Evolutionary conservation across 2,888 invertebrate genomes (phyloP).

Genomic region (Alitta virens): DNA sequence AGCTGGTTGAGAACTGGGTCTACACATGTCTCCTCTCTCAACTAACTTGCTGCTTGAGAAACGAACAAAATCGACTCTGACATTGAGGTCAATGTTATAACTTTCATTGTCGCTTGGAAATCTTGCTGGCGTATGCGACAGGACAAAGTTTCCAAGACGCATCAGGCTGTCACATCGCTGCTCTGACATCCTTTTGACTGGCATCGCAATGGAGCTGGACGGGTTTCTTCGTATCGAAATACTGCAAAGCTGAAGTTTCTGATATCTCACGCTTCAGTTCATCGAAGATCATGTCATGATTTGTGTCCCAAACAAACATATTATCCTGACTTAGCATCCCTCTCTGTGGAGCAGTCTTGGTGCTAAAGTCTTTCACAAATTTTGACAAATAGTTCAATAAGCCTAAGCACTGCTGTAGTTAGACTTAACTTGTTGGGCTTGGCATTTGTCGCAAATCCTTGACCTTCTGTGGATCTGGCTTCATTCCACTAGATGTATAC

Average conservation of each 20-base stretch:
- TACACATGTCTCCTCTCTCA: not conserved
- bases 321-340: slow-evolving; percentile 24
- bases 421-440: slow-evolving; percentile 13
- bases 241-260: slow-evolving; percentile 23
- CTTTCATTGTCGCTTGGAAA: no score
- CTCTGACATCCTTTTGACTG: no score
- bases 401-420: slow-evolving; percentile 24
- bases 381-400: slow-evolving; percentile 19
- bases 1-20: not conserved
- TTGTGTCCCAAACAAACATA: slow-evolving; percentile 13
- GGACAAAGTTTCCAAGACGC: not conserved
- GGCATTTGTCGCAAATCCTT: slow-evolving; percentile 20
- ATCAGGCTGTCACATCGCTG: no score
- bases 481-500: slow-evolving; percentile 13
- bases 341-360: slow-evolving; percentile 4
- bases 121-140: no score
- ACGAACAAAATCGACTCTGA: no score
- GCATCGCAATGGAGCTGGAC: no score
- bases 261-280: not conserved
- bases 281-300: slow-evolving; percentile 1
- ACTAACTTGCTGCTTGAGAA: not conserved
- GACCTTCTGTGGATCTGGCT: slow-evolving; percentile 21
- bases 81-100: no score
- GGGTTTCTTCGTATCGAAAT: no score
- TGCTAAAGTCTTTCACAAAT: slow-evolving; percentile 16